Evolutionary conservation across 2,797 vertebrate species (phyloP), one percentile per base, ranked within the genome.

Genomic region (Xenentodon cancila): DNA sequence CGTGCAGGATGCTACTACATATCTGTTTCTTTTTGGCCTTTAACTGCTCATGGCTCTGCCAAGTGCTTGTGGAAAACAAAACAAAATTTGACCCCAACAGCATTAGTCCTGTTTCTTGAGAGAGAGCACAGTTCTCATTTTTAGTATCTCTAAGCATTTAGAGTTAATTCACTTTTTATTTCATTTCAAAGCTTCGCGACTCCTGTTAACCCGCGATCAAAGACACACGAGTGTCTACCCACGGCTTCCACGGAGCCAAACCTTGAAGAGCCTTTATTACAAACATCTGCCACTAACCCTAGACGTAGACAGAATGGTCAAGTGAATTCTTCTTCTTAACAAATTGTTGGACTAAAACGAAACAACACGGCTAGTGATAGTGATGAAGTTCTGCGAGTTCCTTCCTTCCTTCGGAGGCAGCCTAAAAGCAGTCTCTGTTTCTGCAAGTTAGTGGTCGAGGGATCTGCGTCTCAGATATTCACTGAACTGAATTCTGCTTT

Each of bases 251-350:
- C 74, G 69, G 77, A 88, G 87, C 89, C 91, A 90, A 80, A 53
- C 77, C 87, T 87, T 88, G 91, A 91, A 86, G 88, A 89, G 80
- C 53, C 82, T 91, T 85, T 88, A 92, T 92, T 92, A 60, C 86
- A 84, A 92, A 92, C 88, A 92, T 91, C 83, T 92, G 90, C 63
- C 64, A 79, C 83, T 86, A 42, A 52, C 75, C 53, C 27, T 71
- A 78, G 75, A 85, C 46, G 1, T 56, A 34, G 37, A 73, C 68
- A 40, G 48, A 68, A 48, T 7, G 21, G 59, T 73, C 62, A 65
- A 84, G 76, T 68, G 76, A 88, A 81, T 77, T 65, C 74, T 80
- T 77, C 74, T 71, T 85, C 79, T 66, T 80, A 67, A 85, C 56
- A 44, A 80, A 88, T 64, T 60, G 71, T 57, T 77, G 82, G 81